These are phyloP conservation scores for Pseudomyrmex cubaensis DNA, from an alignment of 1,140 invertebrate genomes.

Conservation along the genomic window DNA sequence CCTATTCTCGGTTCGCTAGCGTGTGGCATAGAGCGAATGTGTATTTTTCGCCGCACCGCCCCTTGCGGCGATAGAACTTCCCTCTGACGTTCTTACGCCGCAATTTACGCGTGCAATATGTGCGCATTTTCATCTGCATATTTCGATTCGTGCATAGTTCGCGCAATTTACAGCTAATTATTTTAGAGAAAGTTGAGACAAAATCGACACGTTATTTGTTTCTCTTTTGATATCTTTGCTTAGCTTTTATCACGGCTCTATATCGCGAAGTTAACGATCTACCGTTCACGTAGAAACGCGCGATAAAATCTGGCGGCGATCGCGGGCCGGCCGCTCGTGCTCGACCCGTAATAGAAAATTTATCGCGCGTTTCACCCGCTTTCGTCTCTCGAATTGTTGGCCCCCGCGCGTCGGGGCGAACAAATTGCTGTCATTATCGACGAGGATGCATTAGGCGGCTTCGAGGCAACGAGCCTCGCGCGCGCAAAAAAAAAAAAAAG, in stretches of 20 bases:
- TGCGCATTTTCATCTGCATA: not conserved
- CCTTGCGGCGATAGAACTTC: not conserved
- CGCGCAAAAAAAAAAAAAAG: constrained; percentile 15
- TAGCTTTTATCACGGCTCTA: not conserved
- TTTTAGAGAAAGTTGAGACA: not conserved
- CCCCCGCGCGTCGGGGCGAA: not conserved
- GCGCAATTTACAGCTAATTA: not conserved
- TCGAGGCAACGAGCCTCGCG: not conserved
- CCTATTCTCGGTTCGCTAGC: constrained; percentile 35
- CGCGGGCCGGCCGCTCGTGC: not conserved
- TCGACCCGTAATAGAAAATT: constrained; percentile 6
- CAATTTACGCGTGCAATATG: constrained; percentile 16
- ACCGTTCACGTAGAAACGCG: not conserved
- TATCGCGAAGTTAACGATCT: constrained; percentile 13
- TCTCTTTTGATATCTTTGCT: not conserved
- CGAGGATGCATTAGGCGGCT: constrained; percentile 30
- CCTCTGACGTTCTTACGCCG: not conserved
- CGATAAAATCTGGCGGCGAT: not conserved
- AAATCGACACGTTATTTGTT: not conserved
- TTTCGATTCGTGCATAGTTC: too few relatives aligned
- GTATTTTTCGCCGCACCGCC: not conserved
- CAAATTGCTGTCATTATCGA: constrained; percentile 56
- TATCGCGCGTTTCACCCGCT: constrained; percentile 54
- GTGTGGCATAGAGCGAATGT: not conserved
- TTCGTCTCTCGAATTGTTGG: constrained; percentile 32